phyloP scores from a whole-genome alignment of 2,113 vertebrate species.

The Thryonomys swinderianus region DNA sequence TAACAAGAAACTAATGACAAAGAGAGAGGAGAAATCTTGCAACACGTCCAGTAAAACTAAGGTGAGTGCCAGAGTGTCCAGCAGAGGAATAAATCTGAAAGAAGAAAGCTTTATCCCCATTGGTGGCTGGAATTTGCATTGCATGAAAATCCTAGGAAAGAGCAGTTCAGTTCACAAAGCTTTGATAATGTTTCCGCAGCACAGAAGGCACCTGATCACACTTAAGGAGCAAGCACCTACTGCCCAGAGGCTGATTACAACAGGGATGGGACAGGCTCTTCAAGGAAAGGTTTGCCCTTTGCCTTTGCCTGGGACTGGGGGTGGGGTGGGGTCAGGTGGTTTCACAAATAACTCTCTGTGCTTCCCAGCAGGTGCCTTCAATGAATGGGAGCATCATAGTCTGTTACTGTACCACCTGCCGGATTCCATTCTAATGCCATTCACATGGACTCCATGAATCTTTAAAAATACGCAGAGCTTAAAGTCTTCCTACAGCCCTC shows the following conservation, averaged over 20 bases:
- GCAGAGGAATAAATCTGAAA: neutral
- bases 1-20: neutral
- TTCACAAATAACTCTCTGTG: fast-evolving
- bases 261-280: neutral
- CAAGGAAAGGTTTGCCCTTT: neutral
- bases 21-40: neutral
- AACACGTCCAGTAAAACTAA: neutral
- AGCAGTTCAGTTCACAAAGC: neutral
- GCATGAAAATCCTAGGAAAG: neutral
- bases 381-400: too few relatives aligned
- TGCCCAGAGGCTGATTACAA: neutral
- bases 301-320: too few relatives aligned
- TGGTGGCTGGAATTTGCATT: neutral
- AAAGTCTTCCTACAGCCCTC: neutral
- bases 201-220: neutral
- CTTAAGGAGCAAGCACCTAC: neutral
- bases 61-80: neutral
- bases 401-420: fast-evolving
- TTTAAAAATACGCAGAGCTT: neutral
- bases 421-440: too few relatives aligned
- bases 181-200: neutral
- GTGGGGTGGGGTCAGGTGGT: neutral
- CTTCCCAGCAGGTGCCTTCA: neutral
- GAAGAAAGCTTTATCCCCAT: fast-evolving
- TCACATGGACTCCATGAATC: neutral